These are phyloP conservation scores for Bathybates hornii DNA, from an alignment of 2,113 vertebrate genomes.

Conservation along the genomic window DNA sequence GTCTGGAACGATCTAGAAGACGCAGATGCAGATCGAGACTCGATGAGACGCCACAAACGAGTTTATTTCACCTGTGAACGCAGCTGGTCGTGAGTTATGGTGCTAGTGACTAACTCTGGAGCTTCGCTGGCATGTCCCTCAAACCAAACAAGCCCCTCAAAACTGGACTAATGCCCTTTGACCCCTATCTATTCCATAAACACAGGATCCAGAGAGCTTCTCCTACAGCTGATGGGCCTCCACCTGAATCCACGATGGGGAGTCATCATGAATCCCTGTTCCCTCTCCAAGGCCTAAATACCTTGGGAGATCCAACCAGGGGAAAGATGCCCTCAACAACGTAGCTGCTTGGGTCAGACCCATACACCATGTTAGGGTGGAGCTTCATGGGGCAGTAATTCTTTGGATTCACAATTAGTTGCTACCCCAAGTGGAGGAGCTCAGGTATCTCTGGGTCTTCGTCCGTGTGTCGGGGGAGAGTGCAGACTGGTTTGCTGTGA, in stretches of 20 bases:
- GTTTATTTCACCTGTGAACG: neutral
- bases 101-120: neutral
- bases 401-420: neutral
- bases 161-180: neutral
- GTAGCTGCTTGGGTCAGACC: neutral
- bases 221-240: neutral
- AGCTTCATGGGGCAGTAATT: neutral
- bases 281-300: neutral
- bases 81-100: neutral
- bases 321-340: neutral
- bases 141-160: neutral
- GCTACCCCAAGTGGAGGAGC: neutral
- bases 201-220: fast-evolving
- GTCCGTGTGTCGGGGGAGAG: fast-evolving
- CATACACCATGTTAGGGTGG: neutral
- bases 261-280: neutral
- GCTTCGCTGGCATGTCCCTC: fast-evolving
- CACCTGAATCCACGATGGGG: neutral
- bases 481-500: neutral
- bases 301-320: neutral
- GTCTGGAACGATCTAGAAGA: fast-evolving
- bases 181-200: neutral
- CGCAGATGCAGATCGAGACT: fast-evolving
- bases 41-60: neutral
- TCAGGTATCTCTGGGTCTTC: neutral